Evolutionary conservation across 1,140 invertebrate species (phyloP).

Genomic region (Drosophila orena): DNA sequence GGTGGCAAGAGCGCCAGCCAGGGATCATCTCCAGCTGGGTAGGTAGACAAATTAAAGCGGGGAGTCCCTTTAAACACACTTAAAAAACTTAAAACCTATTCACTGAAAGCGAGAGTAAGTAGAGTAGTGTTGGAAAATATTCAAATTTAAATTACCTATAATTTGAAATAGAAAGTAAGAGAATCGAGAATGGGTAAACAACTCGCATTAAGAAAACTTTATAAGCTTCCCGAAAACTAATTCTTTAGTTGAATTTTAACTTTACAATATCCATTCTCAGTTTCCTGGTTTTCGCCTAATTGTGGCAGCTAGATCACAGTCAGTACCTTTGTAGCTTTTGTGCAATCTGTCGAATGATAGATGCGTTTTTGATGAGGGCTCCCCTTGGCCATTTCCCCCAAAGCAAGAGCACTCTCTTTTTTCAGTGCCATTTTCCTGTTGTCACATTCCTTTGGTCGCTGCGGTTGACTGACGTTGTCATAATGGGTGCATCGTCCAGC

Average conservation of each 20-base stretch:
- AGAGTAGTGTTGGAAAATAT: no score
- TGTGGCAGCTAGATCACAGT: neutral
- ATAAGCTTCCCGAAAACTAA: no score
- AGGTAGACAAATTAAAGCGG: conserved; percentile 25
- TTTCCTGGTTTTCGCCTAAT: conserved; percentile 46
- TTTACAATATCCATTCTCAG: neutral
- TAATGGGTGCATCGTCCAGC: conserved; percentile 55
- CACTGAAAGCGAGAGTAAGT: no score
- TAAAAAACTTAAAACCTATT: no score
- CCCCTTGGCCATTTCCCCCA: conserved; percentile 3
- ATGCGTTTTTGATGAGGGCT: conserved; percentile 69
- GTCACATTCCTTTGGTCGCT: conserved; percentile 71
- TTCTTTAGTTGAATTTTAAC: no score
- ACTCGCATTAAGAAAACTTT: no score
- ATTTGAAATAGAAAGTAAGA: no score
- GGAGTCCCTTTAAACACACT: no score
- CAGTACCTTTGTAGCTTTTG: conserved; percentile 31
- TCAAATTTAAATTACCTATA: no score
- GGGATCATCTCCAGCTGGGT: conserved; percentile 81
- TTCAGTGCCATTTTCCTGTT: conserved; percentile 58
- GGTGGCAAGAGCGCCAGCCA: conserved; percentile 71
- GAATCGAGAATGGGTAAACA: no score
- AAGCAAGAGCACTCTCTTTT: conserved; percentile 32
- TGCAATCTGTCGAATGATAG: conserved; percentile 60
- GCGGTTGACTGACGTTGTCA: conserved; percentile 53